Evolutionary conservation across 2,888 invertebrate species (phyloP), one percentile per base, ranked within the genome.

Genomic region (Drosophila cracens): DNA sequence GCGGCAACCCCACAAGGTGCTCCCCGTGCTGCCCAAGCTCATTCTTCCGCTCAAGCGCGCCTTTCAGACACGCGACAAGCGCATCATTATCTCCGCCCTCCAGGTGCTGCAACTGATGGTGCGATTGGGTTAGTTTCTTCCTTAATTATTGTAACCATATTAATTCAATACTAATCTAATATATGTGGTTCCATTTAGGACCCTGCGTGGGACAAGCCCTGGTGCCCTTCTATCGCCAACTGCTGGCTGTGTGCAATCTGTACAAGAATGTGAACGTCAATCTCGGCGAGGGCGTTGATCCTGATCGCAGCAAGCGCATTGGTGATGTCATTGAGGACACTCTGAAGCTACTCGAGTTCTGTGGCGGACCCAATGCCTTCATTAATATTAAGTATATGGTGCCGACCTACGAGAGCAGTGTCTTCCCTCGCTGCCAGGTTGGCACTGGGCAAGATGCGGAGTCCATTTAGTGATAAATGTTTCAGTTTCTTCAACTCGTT

Each of bases 301-400:
- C 97, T 91, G 95, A 97, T 87, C 95, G 96, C 79, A 95, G 96
- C 21, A 96, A 97, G 91, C 98, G 98, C 92, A 95, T 98, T 27
- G 97, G 97, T 0, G 98, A 99, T 92, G 94, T 98, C 62, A 97
- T 99, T 66, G 97, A 98, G 92, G 97, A 98, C 88, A 99, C 99
- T 0, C 94, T 99, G 63, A 97, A 98, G 93, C 94, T 97, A 59
- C 94, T 99, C 71, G 99, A 99, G 93, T 94, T 95, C 86, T 97
- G 97, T 90, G 99, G 99, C 1, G 99, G 99, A 0, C 97, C 97
- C 62, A 98, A 99, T 92, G 98, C 99, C 1, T 99, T 98, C 92
- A 98, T 99, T 89, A 99, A 99, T 93, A 99, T 99, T 89, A 99
- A 99, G 93, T 99, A 99, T 93, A 97, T 99, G 95, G 95, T 99